phyloP scores from a whole-genome alignment of 2,797 vertebrate genomes.

The Phoeniculus purpureus region DNA sequence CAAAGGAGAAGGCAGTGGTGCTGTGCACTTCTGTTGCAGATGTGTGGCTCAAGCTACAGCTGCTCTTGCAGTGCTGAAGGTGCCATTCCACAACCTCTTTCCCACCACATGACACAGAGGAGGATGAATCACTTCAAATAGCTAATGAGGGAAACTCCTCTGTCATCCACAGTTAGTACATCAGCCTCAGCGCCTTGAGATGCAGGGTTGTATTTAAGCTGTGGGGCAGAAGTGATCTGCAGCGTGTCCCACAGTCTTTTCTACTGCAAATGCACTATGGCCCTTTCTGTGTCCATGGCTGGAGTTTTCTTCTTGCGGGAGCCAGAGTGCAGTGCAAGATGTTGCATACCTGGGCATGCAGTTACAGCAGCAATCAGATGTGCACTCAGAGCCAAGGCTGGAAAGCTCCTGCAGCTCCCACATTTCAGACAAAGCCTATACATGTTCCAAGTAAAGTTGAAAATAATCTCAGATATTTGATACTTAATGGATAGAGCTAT shows the following conservation, averaged over 20 bases:
- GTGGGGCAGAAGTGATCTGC: neutral
- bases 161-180: too few relatives aligned
- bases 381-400: neutral
- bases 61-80: fast-evolving
- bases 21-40: neutral
- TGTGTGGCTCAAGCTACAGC: neutral
- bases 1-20: neutral
- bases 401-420: neutral
- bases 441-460: neutral
- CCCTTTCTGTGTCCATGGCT: neutral
- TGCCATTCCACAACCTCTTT: neutral
- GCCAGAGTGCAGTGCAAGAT: neutral
- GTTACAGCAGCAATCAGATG: neutral
- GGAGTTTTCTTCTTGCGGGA: neutral
- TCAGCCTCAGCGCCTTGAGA: neutral
- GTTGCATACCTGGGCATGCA: neutral
- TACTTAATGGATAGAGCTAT: neutral
- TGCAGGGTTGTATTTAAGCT: neutral
- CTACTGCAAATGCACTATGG: neutral
- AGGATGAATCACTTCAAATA: neutral
- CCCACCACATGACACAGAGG: neutral
- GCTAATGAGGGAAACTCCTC: neutral
- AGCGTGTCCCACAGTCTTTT: neutral
- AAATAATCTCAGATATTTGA: neutral
- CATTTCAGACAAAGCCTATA: neutral